phyloP scores from a whole-genome alignment of 2,113 vertebrate genomes.

The Nematolebias whitei region DNA sequence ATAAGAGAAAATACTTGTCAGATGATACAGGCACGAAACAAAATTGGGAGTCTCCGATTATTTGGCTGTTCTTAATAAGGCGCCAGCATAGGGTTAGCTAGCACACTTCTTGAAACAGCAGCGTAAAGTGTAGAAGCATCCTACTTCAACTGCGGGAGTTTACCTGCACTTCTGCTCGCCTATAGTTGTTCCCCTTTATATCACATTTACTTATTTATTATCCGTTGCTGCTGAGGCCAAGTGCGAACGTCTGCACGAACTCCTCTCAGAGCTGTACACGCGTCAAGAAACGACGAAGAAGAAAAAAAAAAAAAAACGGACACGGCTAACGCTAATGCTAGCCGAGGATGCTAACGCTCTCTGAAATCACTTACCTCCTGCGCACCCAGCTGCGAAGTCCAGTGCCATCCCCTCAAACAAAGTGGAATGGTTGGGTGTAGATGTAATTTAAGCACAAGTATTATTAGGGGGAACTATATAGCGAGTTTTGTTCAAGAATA shows the following conservation, averaged over 20 bases:
- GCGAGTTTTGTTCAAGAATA: neutral
- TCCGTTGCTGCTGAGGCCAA: neutral
- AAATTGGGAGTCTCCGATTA: no score
- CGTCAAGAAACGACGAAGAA: neutral
- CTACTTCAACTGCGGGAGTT: neutral
- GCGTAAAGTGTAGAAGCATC: no score
- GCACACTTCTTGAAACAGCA: no score
- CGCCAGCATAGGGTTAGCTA: no score
- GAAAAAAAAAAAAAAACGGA: constrained; percentile 20
- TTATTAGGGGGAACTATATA: neutral
- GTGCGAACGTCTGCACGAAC: neutral
- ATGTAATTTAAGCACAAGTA: neutral
- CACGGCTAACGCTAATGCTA: constrained; percentile 38
- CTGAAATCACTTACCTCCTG: constrained; percentile 73
- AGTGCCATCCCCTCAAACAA: constrained; percentile 71
- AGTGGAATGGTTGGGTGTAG: constrained; percentile 2
- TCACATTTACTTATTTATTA: neutral
- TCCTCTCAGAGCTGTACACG: neutral
- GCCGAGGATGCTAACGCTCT: neutral
- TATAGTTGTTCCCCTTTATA: no score
- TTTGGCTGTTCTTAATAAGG: no score
- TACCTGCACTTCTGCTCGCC: no score
- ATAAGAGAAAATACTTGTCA: neutral
- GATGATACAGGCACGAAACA: no score
- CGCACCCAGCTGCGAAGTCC: constrained; percentile 80